A percentile compares a stretch with the other conserved stretches of the same genome.
phyloP scores from a whole-genome alignment of 1,140 invertebrate genomes.

The Meteorus sp. region DNA sequence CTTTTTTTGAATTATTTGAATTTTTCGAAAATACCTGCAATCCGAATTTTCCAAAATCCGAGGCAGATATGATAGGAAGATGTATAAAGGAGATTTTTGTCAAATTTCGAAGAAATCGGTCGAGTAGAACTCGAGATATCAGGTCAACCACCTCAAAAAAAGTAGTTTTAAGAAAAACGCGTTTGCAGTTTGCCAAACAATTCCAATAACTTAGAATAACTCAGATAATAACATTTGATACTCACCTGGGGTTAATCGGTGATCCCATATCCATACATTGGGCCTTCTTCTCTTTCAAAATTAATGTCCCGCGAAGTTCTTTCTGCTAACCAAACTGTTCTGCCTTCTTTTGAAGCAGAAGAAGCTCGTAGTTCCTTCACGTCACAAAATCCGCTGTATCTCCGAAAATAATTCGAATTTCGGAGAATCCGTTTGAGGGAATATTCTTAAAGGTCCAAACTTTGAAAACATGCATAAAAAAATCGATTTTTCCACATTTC shows the following conservation, averaged over 20 bases:
- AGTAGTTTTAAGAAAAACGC: constrained; percentile 19
- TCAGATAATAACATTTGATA: constrained; percentile 1
- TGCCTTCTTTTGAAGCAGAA: constrained; percentile 12
- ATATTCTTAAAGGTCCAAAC: too few species aligned
- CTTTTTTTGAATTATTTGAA: constrained; percentile 1
- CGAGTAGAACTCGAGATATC: too few species aligned
- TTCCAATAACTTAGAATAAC: constrained; percentile 2
- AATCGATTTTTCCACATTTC: too few species aligned
- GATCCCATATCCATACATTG: constrained; percentile 10
- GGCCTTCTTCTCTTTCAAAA: constrained; percentile 12
- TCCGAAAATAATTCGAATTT: too few species aligned
- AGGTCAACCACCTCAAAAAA: too few species aligned
- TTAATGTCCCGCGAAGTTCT: not conserved
- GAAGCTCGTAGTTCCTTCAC: too few species aligned
- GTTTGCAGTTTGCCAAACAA: constrained; percentile 18
- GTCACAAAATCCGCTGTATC: too few species aligned
- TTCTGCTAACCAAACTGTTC: constrained; percentile 4
- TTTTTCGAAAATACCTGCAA: not conserved
- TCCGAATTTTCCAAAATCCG: not conserved
- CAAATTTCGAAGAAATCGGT: too few species aligned
- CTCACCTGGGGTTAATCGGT: not conserved
- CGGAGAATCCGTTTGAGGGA: too few species aligned
- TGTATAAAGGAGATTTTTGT: too few species aligned
- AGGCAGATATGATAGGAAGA: not conserved
- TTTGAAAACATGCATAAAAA: too few species aligned